A percentile compares a stretch with the other conserved stretches of the same genome.
Evolutionary conservation across 2,797 vertebrate species (phyloP).

Genomic region (Taeniopygia guttata): DNA sequence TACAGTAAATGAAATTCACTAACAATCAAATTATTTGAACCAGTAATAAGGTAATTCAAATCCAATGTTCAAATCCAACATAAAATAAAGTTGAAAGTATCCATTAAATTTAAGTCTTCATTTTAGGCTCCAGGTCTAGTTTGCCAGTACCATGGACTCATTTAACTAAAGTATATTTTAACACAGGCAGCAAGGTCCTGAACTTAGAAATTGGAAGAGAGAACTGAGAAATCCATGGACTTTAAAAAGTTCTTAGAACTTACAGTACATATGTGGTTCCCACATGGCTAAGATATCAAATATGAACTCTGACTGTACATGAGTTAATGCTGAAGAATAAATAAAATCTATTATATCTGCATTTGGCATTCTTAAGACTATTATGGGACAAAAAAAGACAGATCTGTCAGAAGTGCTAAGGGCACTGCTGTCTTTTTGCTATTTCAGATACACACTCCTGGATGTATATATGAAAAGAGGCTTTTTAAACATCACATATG

Average conservation of each 20-base stretch:
- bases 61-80: background rate
- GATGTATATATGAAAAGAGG: background rate
- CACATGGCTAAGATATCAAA: background rate
- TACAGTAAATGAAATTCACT: background rate
- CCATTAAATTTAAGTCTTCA: background rate
- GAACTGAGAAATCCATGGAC: background rate
- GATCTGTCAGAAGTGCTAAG: background rate
- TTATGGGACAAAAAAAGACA: background rate
- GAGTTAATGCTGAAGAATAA: background rate
- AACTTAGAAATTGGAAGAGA: background rate
- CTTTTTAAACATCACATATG: background rate
- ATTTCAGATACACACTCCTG: background rate
- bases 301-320: background rate
- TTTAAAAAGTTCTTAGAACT: background rate
- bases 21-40: background rate
- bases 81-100: background rate
- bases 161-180: background rate
- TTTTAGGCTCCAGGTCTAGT: background rate
- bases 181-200: background rate
- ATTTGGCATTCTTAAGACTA: background rate
- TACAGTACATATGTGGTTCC: background rate
- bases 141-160: background rate
- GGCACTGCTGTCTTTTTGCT: background rate
- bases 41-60: background rate
- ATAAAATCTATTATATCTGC: background rate